phyloP scores from a whole-genome alignment of 2,888 invertebrate genomes.

The Sympetrum striolatum region DNA sequence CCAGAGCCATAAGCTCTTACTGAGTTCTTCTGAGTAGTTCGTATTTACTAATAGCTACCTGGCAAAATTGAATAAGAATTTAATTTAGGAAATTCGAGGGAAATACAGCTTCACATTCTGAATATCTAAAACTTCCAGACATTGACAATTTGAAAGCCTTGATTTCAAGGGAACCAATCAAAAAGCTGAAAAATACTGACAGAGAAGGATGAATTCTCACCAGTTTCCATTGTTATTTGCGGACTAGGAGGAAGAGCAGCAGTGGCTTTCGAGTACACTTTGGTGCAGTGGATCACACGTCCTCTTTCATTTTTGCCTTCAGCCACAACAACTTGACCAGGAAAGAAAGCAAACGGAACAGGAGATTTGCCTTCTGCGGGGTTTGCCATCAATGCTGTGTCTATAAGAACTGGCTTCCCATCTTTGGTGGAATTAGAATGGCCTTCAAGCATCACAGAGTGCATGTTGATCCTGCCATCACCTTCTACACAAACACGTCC shows the following conservation, averaged over 20 bases:
- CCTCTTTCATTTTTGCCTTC: constrained; percentile 77
- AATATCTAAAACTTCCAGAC: too few species aligned
- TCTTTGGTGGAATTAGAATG: constrained; percentile 61
- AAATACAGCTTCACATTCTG: too few species aligned
- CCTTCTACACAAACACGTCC: constrained; percentile 81
- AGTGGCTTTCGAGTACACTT: constrained; percentile 68
- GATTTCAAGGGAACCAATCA: too few species aligned
- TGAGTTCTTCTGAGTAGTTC: too few species aligned
- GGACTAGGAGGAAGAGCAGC: constrained; percentile 54
- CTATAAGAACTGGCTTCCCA: constrained; percentile 51
- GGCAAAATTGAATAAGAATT: too few species aligned
- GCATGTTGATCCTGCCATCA: constrained; percentile 74
- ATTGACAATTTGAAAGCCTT: too few species aligned
- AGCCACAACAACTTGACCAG: constrained; percentile 80
- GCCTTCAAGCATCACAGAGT: constrained; percentile 75
- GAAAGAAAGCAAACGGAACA: constrained; percentile 71
- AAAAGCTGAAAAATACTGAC: too few species aligned
- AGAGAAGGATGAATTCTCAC: not conserved
- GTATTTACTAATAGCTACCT: too few species aligned
- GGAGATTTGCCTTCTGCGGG: constrained; percentile 49
- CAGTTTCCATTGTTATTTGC: not conserved
- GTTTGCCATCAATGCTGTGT: constrained; percentile 40
- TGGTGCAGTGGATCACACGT: constrained; percentile 70
- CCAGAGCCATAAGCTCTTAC: too few species aligned
- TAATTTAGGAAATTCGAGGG: too few species aligned